Evolutionary conservation across 2,797 vertebrate species (phyloP), one percentile per base, ranked within the genome.

Genomic region (Caiman crocodilus): DNA sequence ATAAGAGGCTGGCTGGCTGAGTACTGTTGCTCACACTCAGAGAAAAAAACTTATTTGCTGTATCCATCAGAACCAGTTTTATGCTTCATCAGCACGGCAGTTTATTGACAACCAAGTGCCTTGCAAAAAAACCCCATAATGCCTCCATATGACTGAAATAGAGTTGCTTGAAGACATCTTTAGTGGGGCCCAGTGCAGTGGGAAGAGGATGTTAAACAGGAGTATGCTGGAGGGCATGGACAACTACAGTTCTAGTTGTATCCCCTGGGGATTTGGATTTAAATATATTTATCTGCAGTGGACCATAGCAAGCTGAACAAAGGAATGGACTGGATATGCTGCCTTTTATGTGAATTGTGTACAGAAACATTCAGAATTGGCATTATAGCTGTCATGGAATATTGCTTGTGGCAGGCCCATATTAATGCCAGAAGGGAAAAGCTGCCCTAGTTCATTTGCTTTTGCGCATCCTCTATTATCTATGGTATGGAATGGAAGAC

Each of bases 31-130:
- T 91, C 73, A 88, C 82, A 84, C 57, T 80, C 64, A 71, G 76
- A 8, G 1, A 82, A 65, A 50, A 0, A 91, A 59, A 42, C 35
- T 61, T 55, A 28, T 79, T 17, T 74, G 83, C 89, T 88, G 76
- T 1, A 1, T 79, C 23, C 75, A 59, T 23, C 9, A 2, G 1
- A 73, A 77, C 87, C 63, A 21, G 23, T 77, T 86, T 83, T 87
- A 55, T 60, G 58, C 90, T 96, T 89, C 89, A 89, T 82, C 94
- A 91, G 69, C 84, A 56, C 11, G 5, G 91, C 88, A 64, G 20
- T 28, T 83, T 18, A 90, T 74, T 58, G 28, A 91, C 89, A 81
- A 12, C 84, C 93, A 87, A 73, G 60, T 63, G 42, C 35, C 90
- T 71, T 63, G 55, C 2, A 83, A 82, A 69, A 18, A 92, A 90